Base-by-base conservation (phyloP, 1,140 invertebrate species). In the Micrasema minimum region DNA sequence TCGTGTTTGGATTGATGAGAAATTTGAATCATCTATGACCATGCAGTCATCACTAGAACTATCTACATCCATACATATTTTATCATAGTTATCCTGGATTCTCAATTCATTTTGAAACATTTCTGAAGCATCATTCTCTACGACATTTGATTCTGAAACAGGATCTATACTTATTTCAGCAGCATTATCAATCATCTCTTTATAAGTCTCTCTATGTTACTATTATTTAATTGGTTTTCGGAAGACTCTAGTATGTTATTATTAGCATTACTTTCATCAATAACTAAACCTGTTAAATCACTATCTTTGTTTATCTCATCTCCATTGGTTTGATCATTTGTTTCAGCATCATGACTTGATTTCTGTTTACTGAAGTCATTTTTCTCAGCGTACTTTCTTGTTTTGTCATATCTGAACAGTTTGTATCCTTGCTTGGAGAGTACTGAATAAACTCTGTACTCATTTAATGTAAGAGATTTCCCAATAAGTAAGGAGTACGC, bases 401-500 rank as follows among this genome's bases (percentile, higher is more conserved):
- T 46, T 43, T 65, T 37, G 31, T 75, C 51, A 53, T 83, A 79
- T 76, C 78, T 79, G 61, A 80, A 79, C 9, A 84, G 76, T 77
- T 78, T 80, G 55, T 88, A 90, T 1, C 89, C 89, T 45, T 85
- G 76, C 74, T 85, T 84, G 53, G 85, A 82, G n/a, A 90, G 79
- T 50, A 88, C 85, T 62, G 86, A 83, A 78, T 87, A 90, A 2
- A 89, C 88, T 80, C 87, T 86, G 72, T 89, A 90, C 77, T 89
- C 84, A 11, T 83, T 77, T 11, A 88, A 68, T 20, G 83, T 80
- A 26, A 85, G 80, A 48, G 79, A 79, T 46, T 81, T 79, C 67
- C 79, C 77, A 9, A 90, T 79, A 16, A 90, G 77, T 70, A 90
- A 77, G 57, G 80, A 78, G 73, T 89, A 90, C 3, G 87, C 87